Evolutionary conservation across 1,140 invertebrate species (phyloP).

Genomic region (Metaphire vulgaris): DNA sequence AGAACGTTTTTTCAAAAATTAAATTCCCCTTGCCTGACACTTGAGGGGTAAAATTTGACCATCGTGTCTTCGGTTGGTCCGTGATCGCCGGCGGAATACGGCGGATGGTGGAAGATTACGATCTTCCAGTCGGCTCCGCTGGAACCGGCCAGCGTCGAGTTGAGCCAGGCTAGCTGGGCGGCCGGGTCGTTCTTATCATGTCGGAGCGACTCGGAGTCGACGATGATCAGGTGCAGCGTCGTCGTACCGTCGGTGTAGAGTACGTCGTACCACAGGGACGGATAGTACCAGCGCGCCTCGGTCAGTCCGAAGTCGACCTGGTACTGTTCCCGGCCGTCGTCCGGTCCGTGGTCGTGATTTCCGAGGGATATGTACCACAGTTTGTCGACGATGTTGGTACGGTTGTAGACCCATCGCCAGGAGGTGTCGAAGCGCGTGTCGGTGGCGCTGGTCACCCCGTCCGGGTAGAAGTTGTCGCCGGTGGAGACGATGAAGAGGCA

Average conservation of each 20-base stretch:
- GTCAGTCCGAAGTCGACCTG: constrained; percentile 24
- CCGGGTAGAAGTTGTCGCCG: constrained; percentile 30
- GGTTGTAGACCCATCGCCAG: constrained; percentile 8
- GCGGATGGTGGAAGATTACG: constrained; percentile 14
- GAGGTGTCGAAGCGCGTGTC: constrained; percentile 21
- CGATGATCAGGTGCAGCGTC: background rate
- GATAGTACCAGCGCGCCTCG: constrained; percentile 16
- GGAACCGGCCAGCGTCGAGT: background rate
- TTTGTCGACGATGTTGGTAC: background rate
- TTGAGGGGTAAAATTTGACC: too few relatives aligned
- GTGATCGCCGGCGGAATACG: background rate
- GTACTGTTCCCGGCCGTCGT: constrained; percentile 6
- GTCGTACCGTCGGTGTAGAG: background rate
- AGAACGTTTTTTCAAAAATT: too few relatives aligned
- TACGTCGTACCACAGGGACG: constrained; percentile 7
- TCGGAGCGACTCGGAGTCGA: constrained; percentile 4
- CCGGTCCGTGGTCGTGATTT: constrained; percentile 14
- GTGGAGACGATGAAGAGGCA: background rate
- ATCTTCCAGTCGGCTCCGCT: constrained; percentile 10
- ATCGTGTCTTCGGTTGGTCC: background rate
- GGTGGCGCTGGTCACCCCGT: constrained; percentile 15
- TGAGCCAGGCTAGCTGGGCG: background rate
- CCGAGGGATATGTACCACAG: constrained; percentile 4
- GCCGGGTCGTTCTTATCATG: background rate
- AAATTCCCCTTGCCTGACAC: too few relatives aligned